A percentile compares a stretch with the other conserved stretches of the same genome.
Conservation (phyloP, 1,140 invertebrate species). For the Panonychus citri region DNA sequence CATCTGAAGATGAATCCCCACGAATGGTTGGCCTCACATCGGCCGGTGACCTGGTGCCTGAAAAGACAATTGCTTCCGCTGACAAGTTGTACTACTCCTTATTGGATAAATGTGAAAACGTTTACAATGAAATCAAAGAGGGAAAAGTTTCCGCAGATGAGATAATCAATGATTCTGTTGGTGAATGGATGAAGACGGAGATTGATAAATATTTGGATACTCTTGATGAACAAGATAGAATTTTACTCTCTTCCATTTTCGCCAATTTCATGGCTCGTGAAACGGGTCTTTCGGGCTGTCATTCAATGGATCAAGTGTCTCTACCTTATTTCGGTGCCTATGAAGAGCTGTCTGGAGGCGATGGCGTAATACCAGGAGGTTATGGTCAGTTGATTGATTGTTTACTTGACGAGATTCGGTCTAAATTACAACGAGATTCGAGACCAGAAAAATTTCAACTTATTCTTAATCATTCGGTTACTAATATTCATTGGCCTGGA, state of each 20-base stretch:
- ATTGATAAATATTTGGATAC: conserved; percentile 51
- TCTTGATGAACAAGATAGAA: conserved; percentile 44
- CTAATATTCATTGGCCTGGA: not conserved
- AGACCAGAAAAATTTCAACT: not conserved
- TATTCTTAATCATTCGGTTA: not conserved
- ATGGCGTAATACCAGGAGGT: conserved; percentile 63
- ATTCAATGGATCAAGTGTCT: conserved; percentile 69
- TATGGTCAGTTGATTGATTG: conserved; percentile 27
- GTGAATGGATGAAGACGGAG: conserved; percentile 65
- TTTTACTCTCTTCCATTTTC: conserved; percentile 54
- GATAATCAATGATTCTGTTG: conserved; percentile 31
- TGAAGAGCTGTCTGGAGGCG: conserved; percentile 76
- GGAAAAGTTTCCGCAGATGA: not conserved
- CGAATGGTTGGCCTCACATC: not conserved
- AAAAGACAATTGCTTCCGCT: not conserved
- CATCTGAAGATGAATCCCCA: no score
- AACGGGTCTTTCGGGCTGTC: conserved; percentile 72
- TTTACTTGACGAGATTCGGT: conserved; percentile 6
- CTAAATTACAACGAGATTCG: not conserved
- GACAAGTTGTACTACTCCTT: conserved; percentile 1
- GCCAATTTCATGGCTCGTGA: conserved; percentile 72
- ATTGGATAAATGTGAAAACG: conserved; percentile 1
- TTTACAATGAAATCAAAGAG: not conserved
- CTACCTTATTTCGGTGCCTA: conserved; percentile 66
- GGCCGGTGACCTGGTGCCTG: not conserved